Evolutionary conservation across 2,888 invertebrate species (phyloP).

Genomic region (Cyclophora albipunctata): DNA sequence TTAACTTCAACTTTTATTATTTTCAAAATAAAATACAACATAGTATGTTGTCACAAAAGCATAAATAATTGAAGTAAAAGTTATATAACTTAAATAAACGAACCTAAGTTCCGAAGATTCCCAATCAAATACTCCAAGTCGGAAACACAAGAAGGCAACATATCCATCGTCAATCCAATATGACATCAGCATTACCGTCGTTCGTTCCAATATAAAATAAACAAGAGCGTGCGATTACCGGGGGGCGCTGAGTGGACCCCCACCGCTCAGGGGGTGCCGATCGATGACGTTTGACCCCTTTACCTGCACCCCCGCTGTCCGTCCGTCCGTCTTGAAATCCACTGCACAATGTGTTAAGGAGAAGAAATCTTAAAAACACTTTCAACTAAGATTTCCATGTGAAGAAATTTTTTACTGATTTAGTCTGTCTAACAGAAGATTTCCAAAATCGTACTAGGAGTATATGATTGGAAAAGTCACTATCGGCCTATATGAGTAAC

Average conservation of each 20-base stretch:
- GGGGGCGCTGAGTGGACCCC: constrained; percentile 20
- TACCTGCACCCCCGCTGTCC: constrained; percentile 60
- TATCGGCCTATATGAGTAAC: too few relatives aligned
- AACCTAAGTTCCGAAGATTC: too few relatives aligned
- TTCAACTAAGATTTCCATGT: neutral
- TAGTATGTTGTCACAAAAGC: too few relatives aligned
- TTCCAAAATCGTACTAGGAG: neutral
- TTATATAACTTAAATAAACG: too few relatives aligned
- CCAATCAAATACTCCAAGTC: too few relatives aligned
- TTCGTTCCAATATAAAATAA: constrained; percentile 27
- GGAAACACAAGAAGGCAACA: too few relatives aligned
- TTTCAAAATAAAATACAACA: too few relatives aligned
- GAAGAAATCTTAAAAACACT: constrained; percentile 9
- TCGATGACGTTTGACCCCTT: constrained; percentile 72
- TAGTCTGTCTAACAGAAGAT: neutral
- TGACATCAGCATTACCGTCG: constrained; percentile 20
- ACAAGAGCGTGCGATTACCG: constrained; percentile 29
- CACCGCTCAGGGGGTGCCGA: constrained; percentile 27
- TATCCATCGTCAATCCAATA: constrained; percentile 17
- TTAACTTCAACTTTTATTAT: too few relatives aligned
- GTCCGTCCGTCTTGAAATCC: constrained; percentile 59
- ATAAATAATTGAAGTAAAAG: too few relatives aligned
- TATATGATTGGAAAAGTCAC: neutral
- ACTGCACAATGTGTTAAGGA: constrained; percentile 54
- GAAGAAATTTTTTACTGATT: neutral